Evolutionary conservation across 2,113 vertebrate species (phyloP), one percentile per base, ranked within the genome.

Genomic region (Gopherus evgoodei): DNA sequence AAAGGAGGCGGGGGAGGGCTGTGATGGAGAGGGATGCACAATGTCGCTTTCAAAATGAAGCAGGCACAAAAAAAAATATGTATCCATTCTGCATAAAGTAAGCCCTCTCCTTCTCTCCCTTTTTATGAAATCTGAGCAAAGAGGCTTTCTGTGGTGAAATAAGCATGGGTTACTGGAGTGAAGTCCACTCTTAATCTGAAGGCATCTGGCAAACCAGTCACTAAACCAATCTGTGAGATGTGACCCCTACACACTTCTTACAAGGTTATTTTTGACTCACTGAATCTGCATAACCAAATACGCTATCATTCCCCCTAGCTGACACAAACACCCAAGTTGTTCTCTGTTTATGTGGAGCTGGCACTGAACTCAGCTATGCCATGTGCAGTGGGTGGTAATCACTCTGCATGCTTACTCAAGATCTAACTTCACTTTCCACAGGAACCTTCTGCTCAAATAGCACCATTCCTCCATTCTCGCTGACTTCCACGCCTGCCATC

Each of bases 271-370:
- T 44, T 76, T 69, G 65, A 69, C 17, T 35, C 21, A 11, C 19
- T n/a, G 65, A 38, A 38, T 38, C 17, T 72, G n/a, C 17, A 72
- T 72, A 72, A 38, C 82, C 0, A 0, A 59, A 5, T 12, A 1
- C 35, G 54, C 42, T 83, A 2, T 82, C 17, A 81, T 81, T 65
- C 29, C 31, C 4, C 81, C 87, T 81, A 42, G 8, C 31, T 84
- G 69, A 72, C 47, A 22, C 5, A 4, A 65, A 19, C 1, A 1
- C 27, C 29, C 35, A 11, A 83, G 0, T 5, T 75, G 25, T 2
- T 2, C 0, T 72, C 6, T 47, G 57, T 82, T 25, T n/a, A 57
- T 21, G 19, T 38, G 42, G 1, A 69, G 4, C 5, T 50, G 57
- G 1, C 3, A 17, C 89, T 93, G 84, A 1, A 2, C 69, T 91